Evolutionary conservation across 2,113 vertebrate species (phyloP).

Genomic region (Saimiri boliviensis): DNA sequence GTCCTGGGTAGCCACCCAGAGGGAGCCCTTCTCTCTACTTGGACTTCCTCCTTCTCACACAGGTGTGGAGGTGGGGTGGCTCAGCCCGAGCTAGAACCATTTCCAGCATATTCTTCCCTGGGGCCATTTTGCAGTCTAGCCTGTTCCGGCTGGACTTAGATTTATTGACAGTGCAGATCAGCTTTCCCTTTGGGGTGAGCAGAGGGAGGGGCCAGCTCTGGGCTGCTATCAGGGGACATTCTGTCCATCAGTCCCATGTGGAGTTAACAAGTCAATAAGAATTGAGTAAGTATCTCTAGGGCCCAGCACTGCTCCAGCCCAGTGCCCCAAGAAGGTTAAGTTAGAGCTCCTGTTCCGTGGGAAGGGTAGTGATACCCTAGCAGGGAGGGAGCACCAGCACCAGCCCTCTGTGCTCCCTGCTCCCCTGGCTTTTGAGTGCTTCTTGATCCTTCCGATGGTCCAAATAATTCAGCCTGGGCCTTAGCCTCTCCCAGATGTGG

Average conservation of each 20-base stretch:
- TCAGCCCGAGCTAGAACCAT: background rate
- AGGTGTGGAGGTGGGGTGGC: background rate
- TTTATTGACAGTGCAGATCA: background rate
- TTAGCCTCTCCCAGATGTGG: background rate
- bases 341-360: background rate
- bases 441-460: background rate
- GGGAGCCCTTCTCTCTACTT: rapidly evolving
- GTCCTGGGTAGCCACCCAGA: background rate
- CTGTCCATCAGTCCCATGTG: background rate
- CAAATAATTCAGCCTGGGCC: background rate
- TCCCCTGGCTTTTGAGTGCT: background rate
- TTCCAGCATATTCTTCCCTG: background rate
- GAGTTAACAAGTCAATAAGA: slow-evolving; percentile 17
- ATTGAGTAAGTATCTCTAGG: background rate
- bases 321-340: background rate
- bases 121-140: background rate
- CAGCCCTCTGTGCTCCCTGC: background rate
- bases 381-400: background rate
- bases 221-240: background rate
- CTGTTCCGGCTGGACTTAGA: background rate
- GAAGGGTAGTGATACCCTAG: background rate
- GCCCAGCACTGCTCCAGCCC: background rate
- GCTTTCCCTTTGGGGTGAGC: slow-evolving; percentile 12
- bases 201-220: background rate
- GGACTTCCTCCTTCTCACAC: background rate